Conservation (phyloP, 2,888 invertebrate species). For the Diogma glabrata region DNA sequence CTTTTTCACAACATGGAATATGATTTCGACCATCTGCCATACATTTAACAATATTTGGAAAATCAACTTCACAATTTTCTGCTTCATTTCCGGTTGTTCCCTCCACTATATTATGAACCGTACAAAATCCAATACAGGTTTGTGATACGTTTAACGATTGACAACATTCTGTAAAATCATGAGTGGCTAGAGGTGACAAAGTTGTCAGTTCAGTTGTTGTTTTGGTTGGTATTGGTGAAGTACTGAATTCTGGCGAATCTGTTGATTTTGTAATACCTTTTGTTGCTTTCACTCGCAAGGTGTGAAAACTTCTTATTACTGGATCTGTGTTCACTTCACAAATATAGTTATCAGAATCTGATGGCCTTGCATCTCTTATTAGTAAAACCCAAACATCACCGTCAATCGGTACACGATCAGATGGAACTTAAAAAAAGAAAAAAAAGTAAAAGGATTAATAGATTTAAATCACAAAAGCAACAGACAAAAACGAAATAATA, state of each 20-base stretch:
- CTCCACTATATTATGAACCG: conserved; percentile 61
- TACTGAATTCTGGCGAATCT: conserved; percentile 13
- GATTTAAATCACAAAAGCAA: too few species aligned
- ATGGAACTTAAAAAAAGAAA: conserved; percentile 26
- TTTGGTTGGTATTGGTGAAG: conserved; percentile 11
- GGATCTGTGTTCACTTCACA: conserved; percentile 77
- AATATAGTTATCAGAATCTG: conserved; percentile 67
- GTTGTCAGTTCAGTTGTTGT: conserved; percentile 29
- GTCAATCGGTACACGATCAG: conserved; percentile 40
- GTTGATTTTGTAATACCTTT: conserved; percentile 13
- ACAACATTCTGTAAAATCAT: conserved; percentile 77
- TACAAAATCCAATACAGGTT: conserved; percentile 69
- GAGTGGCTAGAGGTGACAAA: conserved; percentile 32
- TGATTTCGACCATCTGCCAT: conserved; percentile 77
- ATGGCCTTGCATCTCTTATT: conserved; percentile 54
- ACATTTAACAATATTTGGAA: conserved; percentile 65
- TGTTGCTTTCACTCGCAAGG: conserved; percentile 39
- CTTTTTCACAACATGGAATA: conserved; percentile 71
- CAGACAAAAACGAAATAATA: too few species aligned
- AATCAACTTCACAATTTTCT: conserved; percentile 68
- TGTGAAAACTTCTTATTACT: conserved; percentile 64
- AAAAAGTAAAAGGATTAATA: neutral
- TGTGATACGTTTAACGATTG: conserved; percentile 54
- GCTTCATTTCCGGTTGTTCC: conserved; percentile 70
- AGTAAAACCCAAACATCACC: conserved; percentile 79